Conservation (phyloP, 1,140 invertebrate genomes). For the Dermatophagoides farinae region DNA sequence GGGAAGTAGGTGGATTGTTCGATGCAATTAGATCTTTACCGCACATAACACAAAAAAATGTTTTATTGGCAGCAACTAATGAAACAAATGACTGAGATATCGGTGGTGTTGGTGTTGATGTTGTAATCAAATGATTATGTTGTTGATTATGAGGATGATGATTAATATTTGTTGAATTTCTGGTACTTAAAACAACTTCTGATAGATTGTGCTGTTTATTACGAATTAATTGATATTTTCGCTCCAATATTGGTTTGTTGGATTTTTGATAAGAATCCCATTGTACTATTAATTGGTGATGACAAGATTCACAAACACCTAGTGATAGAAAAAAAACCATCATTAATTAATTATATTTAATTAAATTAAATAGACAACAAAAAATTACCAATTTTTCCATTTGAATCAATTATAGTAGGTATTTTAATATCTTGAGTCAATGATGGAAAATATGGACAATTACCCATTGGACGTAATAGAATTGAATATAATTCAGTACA, state of each 20-base stretch:
- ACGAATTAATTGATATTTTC: slow-evolving; percentile 43
- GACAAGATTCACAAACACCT: slow-evolving; percentile 43
- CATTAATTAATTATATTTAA: background rate
- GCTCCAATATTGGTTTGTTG: slow-evolving; percentile 46
- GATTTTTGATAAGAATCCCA: slow-evolving; percentile 44
- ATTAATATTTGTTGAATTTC: background rate
- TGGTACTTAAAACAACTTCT: no score
- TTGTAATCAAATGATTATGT: no score
- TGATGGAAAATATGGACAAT: slow-evolving; percentile 57
- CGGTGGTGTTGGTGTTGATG: no score
- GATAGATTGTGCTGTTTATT: no score
- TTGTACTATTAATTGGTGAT: slow-evolving; percentile 54
- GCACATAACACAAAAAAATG: background rate
- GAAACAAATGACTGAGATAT: no score
- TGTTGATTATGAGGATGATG: background rate
- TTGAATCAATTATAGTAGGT: slow-evolving; percentile 59
- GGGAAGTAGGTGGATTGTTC: background rate
- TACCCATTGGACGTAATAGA: slow-evolving; percentile 24
- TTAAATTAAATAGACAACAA: background rate
- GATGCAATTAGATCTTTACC: background rate
- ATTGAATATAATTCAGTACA: background rate
- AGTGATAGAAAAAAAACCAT: background rate
- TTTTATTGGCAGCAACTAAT: no score
- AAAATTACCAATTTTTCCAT: slow-evolving; percentile 43
- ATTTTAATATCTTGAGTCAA: slow-evolving; percentile 59